phyloP scores from a whole-genome alignment of 1,140 invertebrate genomes.

The Zaprionus ornatus region DNA sequence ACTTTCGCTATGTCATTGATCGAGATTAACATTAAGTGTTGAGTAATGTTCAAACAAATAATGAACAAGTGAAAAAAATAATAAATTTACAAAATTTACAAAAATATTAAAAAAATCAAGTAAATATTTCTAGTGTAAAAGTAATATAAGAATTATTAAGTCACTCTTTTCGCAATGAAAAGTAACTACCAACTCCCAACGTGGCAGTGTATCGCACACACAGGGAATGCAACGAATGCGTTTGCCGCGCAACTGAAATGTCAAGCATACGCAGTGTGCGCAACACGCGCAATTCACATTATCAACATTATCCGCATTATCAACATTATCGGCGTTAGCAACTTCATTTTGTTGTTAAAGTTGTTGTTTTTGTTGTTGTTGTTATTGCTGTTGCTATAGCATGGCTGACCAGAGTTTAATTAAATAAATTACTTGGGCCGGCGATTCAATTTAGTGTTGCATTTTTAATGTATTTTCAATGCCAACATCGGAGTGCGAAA shows the following conservation, averaged over 20 bases:
- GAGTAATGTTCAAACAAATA: no score
- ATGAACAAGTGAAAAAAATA: no score
- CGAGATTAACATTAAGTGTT: no score
- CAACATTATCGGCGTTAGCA: slow-evolving; percentile 38
- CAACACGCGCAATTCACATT: slow-evolving; percentile 26
- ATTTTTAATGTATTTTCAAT: slow-evolving; percentile 46
- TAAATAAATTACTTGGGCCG: slow-evolving; percentile 54
- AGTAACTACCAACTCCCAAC: not conserved
- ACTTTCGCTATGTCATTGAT: no score
- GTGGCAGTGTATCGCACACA: slow-evolving; percentile 1
- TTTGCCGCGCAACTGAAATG: slow-evolving; percentile 23
- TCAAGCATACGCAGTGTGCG: slow-evolving; percentile 47
- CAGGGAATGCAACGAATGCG: slow-evolving; percentile 1
- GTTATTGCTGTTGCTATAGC: slow-evolving; percentile 9
- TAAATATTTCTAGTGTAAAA: no score
- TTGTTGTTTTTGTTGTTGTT: slow-evolving; percentile 12
- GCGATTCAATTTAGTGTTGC: slow-evolving; percentile 44
- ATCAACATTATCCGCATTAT: slow-evolving; percentile 18
- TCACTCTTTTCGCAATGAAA: not conserved
- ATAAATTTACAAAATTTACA: not conserved
- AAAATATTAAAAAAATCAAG: no score
- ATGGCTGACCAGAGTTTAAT: slow-evolving; percentile 47
- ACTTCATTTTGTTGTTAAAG: slow-evolving; percentile 33
- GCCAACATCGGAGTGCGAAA: slow-evolving; percentile 13
- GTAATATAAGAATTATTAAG: not conserved